Base-by-base conservation (phyloP, 2,113 vertebrate genomes). In the Archocentrus centrarchus region DNA sequence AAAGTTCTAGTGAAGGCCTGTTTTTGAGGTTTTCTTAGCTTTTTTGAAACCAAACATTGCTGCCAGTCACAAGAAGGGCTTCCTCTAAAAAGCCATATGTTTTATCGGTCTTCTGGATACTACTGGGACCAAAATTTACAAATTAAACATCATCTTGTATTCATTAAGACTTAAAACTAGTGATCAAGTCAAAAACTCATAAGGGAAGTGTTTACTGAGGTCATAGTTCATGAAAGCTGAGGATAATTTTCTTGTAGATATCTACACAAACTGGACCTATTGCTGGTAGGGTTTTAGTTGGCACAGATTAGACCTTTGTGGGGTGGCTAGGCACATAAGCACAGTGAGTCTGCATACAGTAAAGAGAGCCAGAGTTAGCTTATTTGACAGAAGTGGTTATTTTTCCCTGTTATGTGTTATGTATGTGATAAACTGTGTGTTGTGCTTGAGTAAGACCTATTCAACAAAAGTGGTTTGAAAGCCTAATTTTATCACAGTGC, bases 141-240 rank as follows among this genome's bases (percentile, higher is more conserved):
- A 73, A 73, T 27, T 30, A 73, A 73, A 55, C 3, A 14, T 70
- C 24, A 50, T 32, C 24, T 73, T 32, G 0, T 73, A 6, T 53
- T 55, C 0, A 14, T 3, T n/a, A 32, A 73, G 50, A 73, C 13
- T 14, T 20, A 17, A 70, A 30, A 30, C 44, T 32, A 70, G 66
- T 11, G 44, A 0, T 47, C 22, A 50, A 50, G 64, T 24, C 8
- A 0, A 50, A 68, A 0, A 24, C 24, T 70, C 15, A 11, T 68
- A 47, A 68, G 44, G 9, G 50, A 70, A 2, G 44, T 55, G 53
- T 1, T 30, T 13, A 70, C 44, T 3, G 1, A 53, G 44, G 17
- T 53, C 44, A n/a, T 53, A 17, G 50, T 32, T 53, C 44, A 53
- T 32, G 68, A 73, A 73, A n/a, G 11, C 68, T 5, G 47, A 55